phyloP scores from a whole-genome alignment of 2,113 vertebrate genomes.

The Istiophorus platypterus region DNA sequence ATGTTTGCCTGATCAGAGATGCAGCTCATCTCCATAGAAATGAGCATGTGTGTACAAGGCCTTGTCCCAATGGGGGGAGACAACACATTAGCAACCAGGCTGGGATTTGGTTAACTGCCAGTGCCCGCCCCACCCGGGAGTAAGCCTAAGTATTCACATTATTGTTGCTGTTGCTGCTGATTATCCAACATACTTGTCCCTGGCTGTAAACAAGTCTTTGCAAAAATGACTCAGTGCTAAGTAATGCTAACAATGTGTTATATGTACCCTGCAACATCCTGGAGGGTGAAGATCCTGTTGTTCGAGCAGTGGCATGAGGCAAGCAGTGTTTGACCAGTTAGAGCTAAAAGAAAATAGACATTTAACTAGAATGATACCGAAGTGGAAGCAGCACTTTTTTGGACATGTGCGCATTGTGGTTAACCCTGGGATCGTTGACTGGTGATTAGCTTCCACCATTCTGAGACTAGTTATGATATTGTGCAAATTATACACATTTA shows the following conservation, averaged over 20 bases:
- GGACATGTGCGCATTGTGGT: too few relatives aligned
- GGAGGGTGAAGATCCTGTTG: not conserved
- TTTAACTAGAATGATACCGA: too few relatives aligned
- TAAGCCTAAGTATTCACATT: constrained; percentile 25
- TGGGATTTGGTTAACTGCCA: constrained; percentile 57
- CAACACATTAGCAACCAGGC: constrained; percentile 47
- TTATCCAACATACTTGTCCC: constrained; percentile 24
- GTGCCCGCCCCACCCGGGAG: constrained; percentile 37
- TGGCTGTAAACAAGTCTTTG: constrained; percentile 13
- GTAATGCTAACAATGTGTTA: not conserved
- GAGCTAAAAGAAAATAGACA: too few relatives aligned
- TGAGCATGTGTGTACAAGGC: constrained; percentile 54
- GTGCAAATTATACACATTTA: too few relatives aligned
- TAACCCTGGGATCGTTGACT: too few relatives aligned
- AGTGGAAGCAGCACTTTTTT: too few relatives aligned
- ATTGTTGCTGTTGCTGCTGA: not conserved
- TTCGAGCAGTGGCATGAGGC: too few relatives aligned
- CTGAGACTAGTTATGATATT: too few relatives aligned
- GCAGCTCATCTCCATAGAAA: constrained; percentile 81
- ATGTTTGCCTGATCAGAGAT: constrained; percentile 63
- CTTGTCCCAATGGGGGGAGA: constrained; percentile 29
- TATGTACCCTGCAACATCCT: not conserved
- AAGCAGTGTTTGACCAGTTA: too few relatives aligned
- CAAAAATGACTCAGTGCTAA: constrained; percentile 25
- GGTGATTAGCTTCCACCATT: too few relatives aligned